Base-by-base conservation (phyloP, 2,113 vertebrate genomes). In the Sceloporus undulatus region DNA sequence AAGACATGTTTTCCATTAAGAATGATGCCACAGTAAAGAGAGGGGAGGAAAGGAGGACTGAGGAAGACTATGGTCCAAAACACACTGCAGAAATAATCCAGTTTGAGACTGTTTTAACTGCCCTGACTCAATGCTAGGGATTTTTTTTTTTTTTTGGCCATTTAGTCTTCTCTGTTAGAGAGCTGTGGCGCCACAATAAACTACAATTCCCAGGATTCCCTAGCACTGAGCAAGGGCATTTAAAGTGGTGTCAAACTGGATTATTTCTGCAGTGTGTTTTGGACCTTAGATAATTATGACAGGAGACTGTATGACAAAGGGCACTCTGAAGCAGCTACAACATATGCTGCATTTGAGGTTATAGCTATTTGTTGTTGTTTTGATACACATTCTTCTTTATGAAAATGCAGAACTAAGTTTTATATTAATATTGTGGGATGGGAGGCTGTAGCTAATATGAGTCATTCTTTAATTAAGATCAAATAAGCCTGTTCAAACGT, bases 1-100 rank as follows among this genome's bases (percentile, higher is more conserved):
- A 29, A 77, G 42, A 81, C 78, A 16, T 29, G 42, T 86, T 92
- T 93, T 85, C 81, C 82, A 79, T 74, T 88, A 88, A 48, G 25
- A 89, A 16, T 3, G 1, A 9, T 68, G 65, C 19, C 27, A 78
- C 16, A 75, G 62, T 70, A 87, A 78, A 94, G 85, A 23, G 10
- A 62, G 4, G 59, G 59, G 18, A 62, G 59, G 13, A 62, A 18
- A 1, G 56, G 11, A 62, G 59, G 59, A 62, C 59, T 18, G 59
- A 62, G 2, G 13, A 14, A 62, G 59, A 62, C 48, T 4, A 48
- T 48, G 48, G 48, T 48, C 48, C 48, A 7, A 48, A 48, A 48
- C 48, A 48, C 48, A 48, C 4, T 48, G 48, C 48, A 48, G 48
- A 48, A 48, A 48, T 48, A 48, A 48, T 48, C 48, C 48, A 48